Base-by-base conservation (phyloP, 2,888 invertebrate species). In the Lithophane socia region DNA sequence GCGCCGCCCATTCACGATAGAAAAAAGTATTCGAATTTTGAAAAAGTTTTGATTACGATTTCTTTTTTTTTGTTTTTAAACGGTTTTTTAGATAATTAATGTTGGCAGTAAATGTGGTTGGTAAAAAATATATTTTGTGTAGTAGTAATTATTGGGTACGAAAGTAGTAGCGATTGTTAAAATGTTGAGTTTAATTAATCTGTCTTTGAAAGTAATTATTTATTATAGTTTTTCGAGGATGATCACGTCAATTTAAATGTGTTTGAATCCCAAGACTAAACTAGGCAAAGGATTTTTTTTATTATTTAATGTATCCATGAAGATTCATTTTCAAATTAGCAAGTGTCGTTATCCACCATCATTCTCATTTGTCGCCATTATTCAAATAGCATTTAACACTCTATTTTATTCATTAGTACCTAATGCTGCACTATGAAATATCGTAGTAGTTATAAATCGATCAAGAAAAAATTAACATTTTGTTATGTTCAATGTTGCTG, bases 1-100 rank as follows among this genome's bases (percentile, higher is more conserved):
- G 90, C 90, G 81, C 92, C 94, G 93, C 94, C 94, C 95, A 93
- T 90, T 90, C 86, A 21, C 61, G 61, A 87, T 86, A 77, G 85
- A 90, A 91, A 88, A 89, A 87, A 79, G 69, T 66, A 67, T 83
- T 71, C 67, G 78, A 77, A 77, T 75, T 83, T 87, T 76, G 18
- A 80, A 87, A 82, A 84, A 75, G 77, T 82, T 84, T 83, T 82
- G 86, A 82, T 81, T 80, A 78, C 16, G 12, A 44, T 61, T 65
- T 52, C 1, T 75, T 65, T 73, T 73, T 73, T 69, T 24, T 68
- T 54, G n/a, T 52, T 85, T 78, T 80, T 61, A 67, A 73, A 79
- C 64, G 68, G 54, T 18, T 79, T 67, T 69, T 56, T 65, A 37
- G 66, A 29, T 75, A 47, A 73, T 80, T 83, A 75, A 73, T 80